Conservation (phyloP, 2,797 vertebrate genomes). For the Chaenodraco wilsoni region DNA sequence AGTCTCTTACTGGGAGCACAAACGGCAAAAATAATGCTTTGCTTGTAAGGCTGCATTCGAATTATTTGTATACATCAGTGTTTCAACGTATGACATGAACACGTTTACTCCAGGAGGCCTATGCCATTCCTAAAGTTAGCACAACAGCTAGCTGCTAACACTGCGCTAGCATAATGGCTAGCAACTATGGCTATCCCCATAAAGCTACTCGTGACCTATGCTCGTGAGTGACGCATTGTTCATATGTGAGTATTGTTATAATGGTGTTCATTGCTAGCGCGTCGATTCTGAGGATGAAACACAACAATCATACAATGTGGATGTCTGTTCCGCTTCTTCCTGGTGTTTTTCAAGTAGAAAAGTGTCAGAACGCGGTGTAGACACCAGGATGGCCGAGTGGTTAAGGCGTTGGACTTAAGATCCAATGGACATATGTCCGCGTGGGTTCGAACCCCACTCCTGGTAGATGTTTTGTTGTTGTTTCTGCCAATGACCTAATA, state of each 20-base stretch:
- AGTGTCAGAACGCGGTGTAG: background rate
- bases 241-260: background rate
- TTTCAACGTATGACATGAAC: background rate
- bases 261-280: accelerated
- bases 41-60: background rate
- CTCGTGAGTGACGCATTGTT: too few relatives aligned
- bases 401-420: slow-evolving; percentile 92
- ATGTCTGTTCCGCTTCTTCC: accelerated
- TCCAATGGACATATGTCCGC: slow-evolving; percentile 90
- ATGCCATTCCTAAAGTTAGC: background rate
- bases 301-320: accelerated
- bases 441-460: slow-evolving; percentile 91
- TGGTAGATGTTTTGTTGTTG: slow-evolving; percentile 72
- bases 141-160: slow-evolving; percentile 13
- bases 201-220: too few relatives aligned
- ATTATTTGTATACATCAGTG: background rate
- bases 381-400: slow-evolving; percentile 91
- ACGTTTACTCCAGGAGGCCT: background rate
- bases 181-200: too few relatives aligned
- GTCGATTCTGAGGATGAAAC: accelerated
- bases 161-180: background rate
- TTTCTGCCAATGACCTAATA: accelerated
- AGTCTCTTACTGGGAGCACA: background rate
- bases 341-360: accelerated
- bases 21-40: too few relatives aligned